Evolutionary conservation across 2,797 vertebrate genomes (phyloP).

Genomic region (Oreochromis mossambicus): DNA sequence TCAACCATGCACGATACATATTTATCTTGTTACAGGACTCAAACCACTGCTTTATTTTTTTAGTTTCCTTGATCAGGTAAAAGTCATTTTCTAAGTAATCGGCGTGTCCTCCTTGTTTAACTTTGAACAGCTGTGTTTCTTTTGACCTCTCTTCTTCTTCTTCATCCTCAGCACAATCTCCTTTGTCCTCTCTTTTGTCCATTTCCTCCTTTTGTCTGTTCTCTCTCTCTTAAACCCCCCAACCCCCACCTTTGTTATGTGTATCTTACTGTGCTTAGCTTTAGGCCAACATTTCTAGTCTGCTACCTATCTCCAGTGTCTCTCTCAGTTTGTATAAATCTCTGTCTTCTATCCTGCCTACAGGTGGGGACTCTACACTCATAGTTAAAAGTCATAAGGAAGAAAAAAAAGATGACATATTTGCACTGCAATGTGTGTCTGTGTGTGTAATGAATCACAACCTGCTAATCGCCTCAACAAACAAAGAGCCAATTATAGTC

Average conservation of each 20-base stretch:
- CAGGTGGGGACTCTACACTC: slow-evolving; percentile 4
- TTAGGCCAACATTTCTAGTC: slow-evolving; percentile 6
- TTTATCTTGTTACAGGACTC: background rate
- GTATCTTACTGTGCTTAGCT: background rate
- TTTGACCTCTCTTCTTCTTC: background rate
- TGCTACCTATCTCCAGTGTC: background rate
- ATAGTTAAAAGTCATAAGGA: background rate
- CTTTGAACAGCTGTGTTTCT: background rate
- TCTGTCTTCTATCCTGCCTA: slow-evolving; percentile 23
- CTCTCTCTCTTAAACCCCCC: background rate
- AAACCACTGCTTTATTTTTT: background rate
- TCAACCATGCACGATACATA: background rate
- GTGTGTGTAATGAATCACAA: background rate
- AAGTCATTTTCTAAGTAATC: background rate
- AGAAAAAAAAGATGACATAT: background rate
- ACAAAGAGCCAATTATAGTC: background rate
- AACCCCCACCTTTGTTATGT: background rate
- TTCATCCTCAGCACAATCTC: background rate
- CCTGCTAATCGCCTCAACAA: background rate
- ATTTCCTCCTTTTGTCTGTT: background rate
- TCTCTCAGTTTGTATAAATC: background rate
- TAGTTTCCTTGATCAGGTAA: background rate
- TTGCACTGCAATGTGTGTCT: background rate
- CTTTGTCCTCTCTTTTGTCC: background rate
- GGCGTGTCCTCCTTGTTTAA: background rate